Percentiles rank a stretch among this genome's conserved stretches.
Conservation (phyloP, 2,888 invertebrate species). For the Scotopteryx bipunctaria region DNA sequence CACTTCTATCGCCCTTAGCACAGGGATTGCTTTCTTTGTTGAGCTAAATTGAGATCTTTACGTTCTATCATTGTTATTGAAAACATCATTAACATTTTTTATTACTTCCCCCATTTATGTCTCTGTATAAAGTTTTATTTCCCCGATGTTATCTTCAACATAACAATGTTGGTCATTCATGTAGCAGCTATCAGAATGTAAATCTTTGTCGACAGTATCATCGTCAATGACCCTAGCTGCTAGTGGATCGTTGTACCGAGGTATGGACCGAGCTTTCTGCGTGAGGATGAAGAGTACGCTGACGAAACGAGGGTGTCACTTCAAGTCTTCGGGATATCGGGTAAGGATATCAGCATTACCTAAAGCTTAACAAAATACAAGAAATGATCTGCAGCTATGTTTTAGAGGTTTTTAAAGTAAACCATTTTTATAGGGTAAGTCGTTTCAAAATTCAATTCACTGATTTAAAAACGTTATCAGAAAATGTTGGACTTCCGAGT, state of each 20-base stretch:
- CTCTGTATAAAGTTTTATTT: constrained; percentile 31
- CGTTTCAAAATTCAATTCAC: neutral
- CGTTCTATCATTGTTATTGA: constrained; percentile 36
- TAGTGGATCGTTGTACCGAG: constrained; percentile 88
- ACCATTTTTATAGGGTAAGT: neutral
- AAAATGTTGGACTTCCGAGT: constrained; percentile 18
- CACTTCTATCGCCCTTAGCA: constrained; percentile 53
- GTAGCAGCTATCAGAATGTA: constrained; percentile 33
- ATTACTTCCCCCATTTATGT: constrained; percentile 30
- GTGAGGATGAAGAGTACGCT: constrained; percentile 98
- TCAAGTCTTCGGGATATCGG: constrained; percentile 97
- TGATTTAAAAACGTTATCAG: constrained; percentile 13
- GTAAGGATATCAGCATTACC: constrained; percentile 82
- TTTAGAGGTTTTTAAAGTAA: neutral
- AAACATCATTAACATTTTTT: constrained; percentile 30
- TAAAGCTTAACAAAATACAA: neutral
- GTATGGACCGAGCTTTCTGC: constrained; percentile 96
- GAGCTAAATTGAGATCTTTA: constrained; percentile 48
- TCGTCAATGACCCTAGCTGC: constrained; percentile 91
- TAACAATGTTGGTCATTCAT: constrained; percentile 35
- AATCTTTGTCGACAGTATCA: constrained; percentile 85
- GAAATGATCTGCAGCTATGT: neutral
- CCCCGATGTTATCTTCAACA: constrained; percentile 35
- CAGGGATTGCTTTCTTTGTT: constrained; percentile 50
- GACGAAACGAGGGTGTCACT: constrained; percentile 98